Evolutionary conservation across 2,888 invertebrate species (phyloP), one percentile per base, ranked within the genome.

Genomic region (Agrotis puta): DNA sequence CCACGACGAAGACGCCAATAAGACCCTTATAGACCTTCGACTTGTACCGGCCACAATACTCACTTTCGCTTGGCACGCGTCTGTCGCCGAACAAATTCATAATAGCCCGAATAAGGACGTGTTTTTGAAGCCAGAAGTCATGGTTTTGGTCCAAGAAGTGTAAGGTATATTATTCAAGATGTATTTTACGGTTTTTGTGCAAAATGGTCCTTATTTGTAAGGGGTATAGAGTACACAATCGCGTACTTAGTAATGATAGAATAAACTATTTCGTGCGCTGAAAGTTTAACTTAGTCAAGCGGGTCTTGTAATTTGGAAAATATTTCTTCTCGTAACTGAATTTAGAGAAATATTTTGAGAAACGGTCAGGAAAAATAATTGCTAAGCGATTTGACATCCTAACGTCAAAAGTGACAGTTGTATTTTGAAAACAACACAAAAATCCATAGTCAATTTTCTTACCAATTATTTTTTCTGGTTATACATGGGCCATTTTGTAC

Each of bases 21-120:
- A 97, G 86, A 97, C 98, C 56, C 96, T 99, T 87, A 97, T 97
- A 0, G 98, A 99, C 88, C 96, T 98, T 63, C 96, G 97, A 84
- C 95, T 99, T 77, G 98, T 98, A 83, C 99, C 99, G 53, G 98
- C 99, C 5, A 97, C 97, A 54, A 96, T 98, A 86, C 95, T 99
- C 65, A 97, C 97, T 74, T 98, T 99, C 92, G 96, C 97, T 48
- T 97, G 97, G 97, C 97, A 97, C 85, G 87, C 94, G 0, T 95
- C 95, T 0, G 92, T 97, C 0, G 90, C 92, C 0, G 96, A 97
- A 18, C 94, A 97, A 66, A 95, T 96, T 13, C 92, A 91, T 51
- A 95, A 94, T 63, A 95, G 96, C 20, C 94, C 96, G 0, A 96
- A 96, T 74, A 96, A 92, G 68, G 96, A 96, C 79, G 97, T 97